These are phyloP conservation scores for Agriopis aurantiaria DNA, from an alignment of 2,888 invertebrate species.

Conservation along the genomic window DNA sequence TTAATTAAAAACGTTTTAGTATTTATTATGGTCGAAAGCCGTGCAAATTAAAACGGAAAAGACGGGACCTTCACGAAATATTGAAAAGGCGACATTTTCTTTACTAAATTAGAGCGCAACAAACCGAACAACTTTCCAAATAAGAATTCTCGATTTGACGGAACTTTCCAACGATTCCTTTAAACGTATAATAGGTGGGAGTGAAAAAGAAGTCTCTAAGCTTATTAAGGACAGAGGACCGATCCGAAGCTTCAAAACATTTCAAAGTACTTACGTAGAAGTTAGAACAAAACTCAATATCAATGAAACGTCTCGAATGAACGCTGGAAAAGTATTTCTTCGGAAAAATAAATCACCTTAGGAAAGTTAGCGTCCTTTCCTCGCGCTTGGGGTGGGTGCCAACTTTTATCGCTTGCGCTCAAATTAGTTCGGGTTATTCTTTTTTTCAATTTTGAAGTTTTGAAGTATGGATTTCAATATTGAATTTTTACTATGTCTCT, in stretches of 20 bases:
- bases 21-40: conserved; percentile 57
- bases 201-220: conserved; percentile 62
- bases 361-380: conserved; percentile 74
- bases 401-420: conserved; percentile 77
- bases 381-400: conserved; percentile 69
- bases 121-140: conserved; percentile 65
- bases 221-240: conserved; percentile 73
- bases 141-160: conserved; percentile 57
- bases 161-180: conserved; percentile 57
- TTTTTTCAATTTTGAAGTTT: conserved; percentile 75
- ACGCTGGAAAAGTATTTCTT: conserved; percentile 72
- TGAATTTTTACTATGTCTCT: conserved; percentile 77
- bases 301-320: conserved; percentile 75
- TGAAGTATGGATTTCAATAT: conserved; percentile 82
- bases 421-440: conserved; percentile 75
- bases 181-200: conserved; percentile 67
- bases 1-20: conserved; percentile 61
- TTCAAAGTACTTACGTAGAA: conserved; percentile 72
- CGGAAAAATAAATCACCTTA: conserved; percentile 80
- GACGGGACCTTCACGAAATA: conserved; percentile 49
- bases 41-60: conserved; percentile 58
- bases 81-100: conserved; percentile 61
- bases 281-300: conserved; percentile 81
- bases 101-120: conserved; percentile 71
- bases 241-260: conserved; percentile 68